These are phyloP conservation scores for Cephalopterus ornatus DNA, from an alignment of 2,113 vertebrate species.

Conservation along the genomic window DNA sequence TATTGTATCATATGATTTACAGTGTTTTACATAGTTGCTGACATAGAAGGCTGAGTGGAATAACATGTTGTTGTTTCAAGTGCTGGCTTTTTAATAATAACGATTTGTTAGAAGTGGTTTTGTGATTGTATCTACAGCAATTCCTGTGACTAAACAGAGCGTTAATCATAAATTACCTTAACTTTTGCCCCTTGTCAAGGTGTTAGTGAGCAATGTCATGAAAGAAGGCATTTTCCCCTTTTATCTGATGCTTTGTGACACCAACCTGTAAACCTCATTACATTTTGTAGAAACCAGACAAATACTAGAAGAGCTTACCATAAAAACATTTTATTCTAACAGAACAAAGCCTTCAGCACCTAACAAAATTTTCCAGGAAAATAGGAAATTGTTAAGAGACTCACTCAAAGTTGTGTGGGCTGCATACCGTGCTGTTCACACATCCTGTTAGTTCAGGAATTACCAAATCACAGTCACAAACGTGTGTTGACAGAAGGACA, in stretches of 20 bases:
- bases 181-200: neutral
- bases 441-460: neutral
- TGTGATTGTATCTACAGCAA: neutral
- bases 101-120: neutral
- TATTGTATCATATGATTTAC: neutral
- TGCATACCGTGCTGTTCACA: neutral
- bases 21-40: neutral
- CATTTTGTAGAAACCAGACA: neutral
- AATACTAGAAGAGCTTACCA: neutral
- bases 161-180: neutral
- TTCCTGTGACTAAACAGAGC: neutral
- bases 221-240: neutral
- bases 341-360: neutral
- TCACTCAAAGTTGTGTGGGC: neutral
- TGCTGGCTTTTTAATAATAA: neutral
- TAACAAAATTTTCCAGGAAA: neutral
- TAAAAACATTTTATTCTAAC: neutral
- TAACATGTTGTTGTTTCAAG: neutral
- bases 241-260: neutral
- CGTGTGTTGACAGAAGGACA: accelerated
- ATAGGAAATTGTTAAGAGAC: neutral
- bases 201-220: neutral
- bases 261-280: neutral
- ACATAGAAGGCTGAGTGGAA: neutral
- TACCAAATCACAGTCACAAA: neutral